These are phyloP conservation scores for Mustela lutreola DNA, from an alignment of 2,113 vertebrate species.

Conservation along the genomic window DNA sequence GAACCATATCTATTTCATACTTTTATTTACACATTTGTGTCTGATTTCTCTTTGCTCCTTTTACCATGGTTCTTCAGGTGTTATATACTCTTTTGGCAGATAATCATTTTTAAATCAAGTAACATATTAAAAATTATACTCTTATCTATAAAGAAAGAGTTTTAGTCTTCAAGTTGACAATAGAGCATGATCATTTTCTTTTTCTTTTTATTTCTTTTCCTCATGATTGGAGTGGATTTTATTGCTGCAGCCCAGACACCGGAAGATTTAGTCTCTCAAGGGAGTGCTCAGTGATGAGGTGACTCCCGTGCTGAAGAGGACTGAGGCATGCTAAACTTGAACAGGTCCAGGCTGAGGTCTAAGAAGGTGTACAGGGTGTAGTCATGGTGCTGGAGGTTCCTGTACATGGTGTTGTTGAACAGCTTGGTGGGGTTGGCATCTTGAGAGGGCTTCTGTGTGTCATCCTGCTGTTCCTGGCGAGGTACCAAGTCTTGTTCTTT, in stretches of 20 bases:
- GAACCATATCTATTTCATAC: not conserved
- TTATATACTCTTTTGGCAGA: not conserved
- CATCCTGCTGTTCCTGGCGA: slow-evolving; percentile 60
- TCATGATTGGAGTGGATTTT: not conserved
- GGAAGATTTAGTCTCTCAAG: not conserved
- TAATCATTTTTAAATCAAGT: not conserved
- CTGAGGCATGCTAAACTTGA: slow-evolving; percentile 93
- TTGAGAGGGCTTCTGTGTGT: slow-evolving; percentile 77
- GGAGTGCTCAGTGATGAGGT: slow-evolving; percentile 85
- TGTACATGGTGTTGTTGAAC: slow-evolving; percentile 92
- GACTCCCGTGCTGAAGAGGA: slow-evolving; percentile 91
- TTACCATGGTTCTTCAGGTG: not conserved
- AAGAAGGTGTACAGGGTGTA: slow-evolving; percentile 92
- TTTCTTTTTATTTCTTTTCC: not conserved
- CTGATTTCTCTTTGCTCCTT: not conserved
- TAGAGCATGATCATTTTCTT: not conserved
- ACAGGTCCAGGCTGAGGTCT: slow-evolving; percentile 90
- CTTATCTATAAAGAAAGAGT: not conserved
- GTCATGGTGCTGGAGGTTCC: slow-evolving; percentile 94
- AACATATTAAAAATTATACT: not conserved
- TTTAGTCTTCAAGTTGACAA: not conserved
- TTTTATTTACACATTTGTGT: not conserved
- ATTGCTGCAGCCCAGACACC: slow-evolving; percentile 52
- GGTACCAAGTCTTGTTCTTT: slow-evolving; percentile 42
- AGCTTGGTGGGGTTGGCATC: slow-evolving; percentile 79